Percentiles rank a stretch among this genome's conserved stretches.
Evolutionary conservation across 35 echinoderm and acorn worm species (phyloP).

Genomic region (Stichopus chloronotus): DNA sequence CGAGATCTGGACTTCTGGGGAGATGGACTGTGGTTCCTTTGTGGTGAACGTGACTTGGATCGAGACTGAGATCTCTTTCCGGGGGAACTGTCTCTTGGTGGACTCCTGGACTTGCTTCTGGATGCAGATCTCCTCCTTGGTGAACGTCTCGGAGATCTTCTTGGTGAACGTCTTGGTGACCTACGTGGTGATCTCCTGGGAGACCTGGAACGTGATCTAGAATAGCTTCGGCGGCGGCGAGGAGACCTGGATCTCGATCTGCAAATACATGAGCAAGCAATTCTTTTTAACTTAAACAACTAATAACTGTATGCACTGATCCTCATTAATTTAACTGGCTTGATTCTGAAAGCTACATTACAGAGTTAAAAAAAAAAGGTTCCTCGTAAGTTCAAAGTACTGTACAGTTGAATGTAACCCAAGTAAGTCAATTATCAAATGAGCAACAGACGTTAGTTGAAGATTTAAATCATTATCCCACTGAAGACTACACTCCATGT

Average conservation of each 20-base stretch:
- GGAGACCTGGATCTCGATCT: constrained; percentile 42
- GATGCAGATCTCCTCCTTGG: constrained; percentile 9
- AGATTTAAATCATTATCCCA: no score
- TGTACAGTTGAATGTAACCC: neutral
- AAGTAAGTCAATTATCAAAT: neutral
- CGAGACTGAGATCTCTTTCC: neutral
- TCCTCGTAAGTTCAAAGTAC: neutral
- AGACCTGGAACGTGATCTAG: constrained; percentile 31
- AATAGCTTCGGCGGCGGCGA: constrained; percentile 4
- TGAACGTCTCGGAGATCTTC: neutral
- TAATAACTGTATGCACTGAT: neutral
- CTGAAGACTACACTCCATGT: no score
- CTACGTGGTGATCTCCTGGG: constrained; percentile 15
- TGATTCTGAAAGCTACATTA: neutral
- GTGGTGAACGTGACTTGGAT: neutral
- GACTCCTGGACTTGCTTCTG: constrained; percentile 12
- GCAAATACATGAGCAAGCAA: neutral
- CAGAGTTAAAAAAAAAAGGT: neutral
- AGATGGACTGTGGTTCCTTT: constrained; percentile 15
- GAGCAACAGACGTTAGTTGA: neutral
- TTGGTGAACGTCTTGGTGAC: neutral
- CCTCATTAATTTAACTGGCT: neutral
- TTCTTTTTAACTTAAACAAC: neutral
- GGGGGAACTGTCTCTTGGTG: neutral
- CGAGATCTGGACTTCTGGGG: constrained; percentile 15